Base-by-base conservation (phyloP, 1,140 invertebrate species). In the Formica selysi region DNA sequence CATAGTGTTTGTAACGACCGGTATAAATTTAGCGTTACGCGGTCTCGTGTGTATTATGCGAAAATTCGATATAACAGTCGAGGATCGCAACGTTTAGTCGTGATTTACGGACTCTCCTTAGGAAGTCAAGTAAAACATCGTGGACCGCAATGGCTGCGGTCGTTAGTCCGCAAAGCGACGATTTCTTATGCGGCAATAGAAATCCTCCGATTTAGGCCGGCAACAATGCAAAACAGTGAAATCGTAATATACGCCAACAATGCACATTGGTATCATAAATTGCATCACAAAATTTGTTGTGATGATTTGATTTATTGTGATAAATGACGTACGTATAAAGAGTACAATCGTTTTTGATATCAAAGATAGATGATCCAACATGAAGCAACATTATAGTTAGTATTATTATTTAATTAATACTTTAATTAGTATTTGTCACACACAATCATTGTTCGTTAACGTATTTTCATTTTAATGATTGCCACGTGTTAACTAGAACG, bases 101-200 rank as follows among this genome's bases (percentile, higher is more conserved):
- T 87, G 87, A 92, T 92, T 92, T 92, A 90, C 86, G 71, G 79
- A 88, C 76, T 90, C 91, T 90, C 90, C 74, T 91, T 89, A 68
- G 67, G 65, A 87, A 86, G 79, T 81, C 81, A 57, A 81, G 80
- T 80, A 91, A 89, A 91, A 88, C 90, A 88, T 85, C 90, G 67
- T 57, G 79, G 83, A 80, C 89, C 89, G 84, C 86, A 76, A 86
- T 88, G 87, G 86, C 84, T 68, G 36, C 73, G 81, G 51, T 88
- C 89, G 78, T 91, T 90, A 88, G 76, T 61, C 73, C 76, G 76
- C 78, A 85, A 76, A 79, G 71, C 88, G 51, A 19, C 74, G 74
- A 74, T 87, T 79, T 76, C 85, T 71, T 70, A 22, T 54, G 71
- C 79, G 68, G 64, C 74, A 80, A 70, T 70, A 76, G 70, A 41